phyloP scores from a whole-genome alignment of 2,797 vertebrate species.

The Vireo griseus region DNA sequence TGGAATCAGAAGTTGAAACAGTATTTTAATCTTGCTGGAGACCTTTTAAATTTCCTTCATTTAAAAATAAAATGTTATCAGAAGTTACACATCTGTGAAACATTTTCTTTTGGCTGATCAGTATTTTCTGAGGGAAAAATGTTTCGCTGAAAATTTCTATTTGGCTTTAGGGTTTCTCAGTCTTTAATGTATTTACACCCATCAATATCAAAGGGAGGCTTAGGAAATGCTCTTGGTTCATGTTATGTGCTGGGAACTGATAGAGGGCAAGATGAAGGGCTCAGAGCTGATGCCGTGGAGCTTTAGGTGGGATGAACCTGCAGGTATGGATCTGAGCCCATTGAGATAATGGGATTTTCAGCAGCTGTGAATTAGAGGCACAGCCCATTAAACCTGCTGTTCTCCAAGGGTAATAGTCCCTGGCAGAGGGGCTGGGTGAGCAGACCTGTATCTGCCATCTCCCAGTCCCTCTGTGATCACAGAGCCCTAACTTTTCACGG shows the following conservation, averaged over 20 bases:
- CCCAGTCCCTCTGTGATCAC: neutral
- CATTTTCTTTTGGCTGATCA: neutral
- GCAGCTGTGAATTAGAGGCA: neutral
- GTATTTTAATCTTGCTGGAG: neutral
- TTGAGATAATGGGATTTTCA: neutral
- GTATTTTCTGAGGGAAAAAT: neutral
- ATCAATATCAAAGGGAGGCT: neutral
- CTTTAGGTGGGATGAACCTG: neutral
- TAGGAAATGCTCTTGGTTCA: neutral
- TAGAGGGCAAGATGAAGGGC: neutral
- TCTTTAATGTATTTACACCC: neutral
- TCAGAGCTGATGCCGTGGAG: neutral
- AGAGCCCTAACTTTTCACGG: neutral
- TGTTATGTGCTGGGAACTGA: neutral
- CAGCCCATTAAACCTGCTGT: neutral
- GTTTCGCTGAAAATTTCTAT: neutral
- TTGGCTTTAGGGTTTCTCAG: neutral
- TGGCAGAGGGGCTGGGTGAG: neutral
- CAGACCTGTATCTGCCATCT: neutral
- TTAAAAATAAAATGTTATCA: neutral
- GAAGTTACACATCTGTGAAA: neutral
- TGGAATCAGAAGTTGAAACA: neutral
- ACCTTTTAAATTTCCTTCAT: neutral
- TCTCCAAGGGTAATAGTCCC: neutral
- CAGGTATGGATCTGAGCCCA: neutral